Conservation (phyloP, 2,797 vertebrate genomes). For the Buceros bicornis region DNA sequence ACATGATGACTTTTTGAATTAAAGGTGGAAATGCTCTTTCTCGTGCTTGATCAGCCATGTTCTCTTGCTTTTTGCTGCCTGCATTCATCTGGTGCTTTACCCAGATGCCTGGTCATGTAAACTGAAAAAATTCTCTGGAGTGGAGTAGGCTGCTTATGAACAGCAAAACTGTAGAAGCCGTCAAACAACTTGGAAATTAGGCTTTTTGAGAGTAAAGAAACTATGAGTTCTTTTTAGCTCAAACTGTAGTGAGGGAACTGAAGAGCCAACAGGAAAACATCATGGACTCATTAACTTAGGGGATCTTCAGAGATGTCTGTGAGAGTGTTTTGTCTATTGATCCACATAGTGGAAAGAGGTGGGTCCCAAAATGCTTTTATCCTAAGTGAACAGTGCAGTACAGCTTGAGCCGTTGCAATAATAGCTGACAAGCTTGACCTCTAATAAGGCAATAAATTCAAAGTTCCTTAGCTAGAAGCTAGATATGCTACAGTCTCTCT, state of each 20-base stretch:
- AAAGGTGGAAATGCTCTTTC: background rate
- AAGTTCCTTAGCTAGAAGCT: background rate
- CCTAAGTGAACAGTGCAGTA: background rate
- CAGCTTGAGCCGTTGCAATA: background rate
- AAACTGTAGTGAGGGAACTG: background rate
- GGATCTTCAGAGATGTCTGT: background rate
- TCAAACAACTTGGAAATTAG: background rate
- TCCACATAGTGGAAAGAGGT: background rate
- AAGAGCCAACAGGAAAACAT: background rate
- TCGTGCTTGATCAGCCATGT: background rate
- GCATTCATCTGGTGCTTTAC: background rate
- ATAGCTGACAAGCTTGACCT: conserved; percentile 5
- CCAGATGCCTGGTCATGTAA: background rate
- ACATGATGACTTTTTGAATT: background rate
- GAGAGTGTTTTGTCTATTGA: background rate
- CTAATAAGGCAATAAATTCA: conserved; percentile 2
- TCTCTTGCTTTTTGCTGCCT: background rate
- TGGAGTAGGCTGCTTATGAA: background rate
- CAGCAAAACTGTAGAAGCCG: background rate
- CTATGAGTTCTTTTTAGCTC: background rate
- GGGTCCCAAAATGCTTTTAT: conserved; percentile 11
- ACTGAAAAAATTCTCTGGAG: background rate
- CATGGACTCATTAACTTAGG: background rate
- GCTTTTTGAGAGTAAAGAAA: background rate
- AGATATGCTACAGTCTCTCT: background rate